Conservation (phyloP, 2,797 vertebrate genomes). For the Leptatherina wallacei region DNA sequence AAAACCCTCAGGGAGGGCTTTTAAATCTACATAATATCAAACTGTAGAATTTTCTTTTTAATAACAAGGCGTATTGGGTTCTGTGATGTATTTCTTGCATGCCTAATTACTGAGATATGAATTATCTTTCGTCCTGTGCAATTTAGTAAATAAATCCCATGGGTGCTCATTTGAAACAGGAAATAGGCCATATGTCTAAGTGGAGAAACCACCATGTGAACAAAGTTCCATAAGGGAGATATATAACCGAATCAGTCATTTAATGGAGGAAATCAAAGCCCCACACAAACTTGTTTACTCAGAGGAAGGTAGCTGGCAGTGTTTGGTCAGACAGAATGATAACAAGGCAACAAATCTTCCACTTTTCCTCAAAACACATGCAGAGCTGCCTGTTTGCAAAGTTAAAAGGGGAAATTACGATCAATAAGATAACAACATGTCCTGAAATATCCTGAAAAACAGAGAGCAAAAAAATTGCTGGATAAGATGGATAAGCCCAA, state of each 20-base stretch:
- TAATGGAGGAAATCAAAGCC: slow-evolving; percentile 73
- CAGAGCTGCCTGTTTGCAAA: slow-evolving; percentile 44
- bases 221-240: slow-evolving; percentile 66
- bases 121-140: slow-evolving; percentile 82
- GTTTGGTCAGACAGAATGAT: slow-evolving; percentile 41
- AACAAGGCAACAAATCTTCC: slow-evolving; percentile 33
- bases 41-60: slow-evolving; percentile 75
- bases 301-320: slow-evolving; percentile 28
- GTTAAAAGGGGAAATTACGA: slow-evolving; percentile 55
- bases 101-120: slow-evolving; percentile 84
- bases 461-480: not conserved
- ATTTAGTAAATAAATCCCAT: slow-evolving; percentile 82
- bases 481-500: slow-evolving; percentile 23
- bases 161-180: slow-evolving; percentile 83
- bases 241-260: slow-evolving; percentile 71
- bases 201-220: slow-evolving; percentile 71
- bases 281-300: slow-evolving; percentile 64
- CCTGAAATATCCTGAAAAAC: slow-evolving; percentile 1
- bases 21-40: slow-evolving; percentile 85
- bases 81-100: slow-evolving; percentile 82
- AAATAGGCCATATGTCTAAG: slow-evolving; percentile 81
- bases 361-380: slow-evolving; percentile 40
- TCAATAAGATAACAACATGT: slow-evolving; percentile 47
- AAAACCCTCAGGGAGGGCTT: slow-evolving; percentile 73
- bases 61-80: slow-evolving; percentile 81